Base-by-base conservation (phyloP, 2,113 vertebrate species). In the Sigmodon hispidus region DNA sequence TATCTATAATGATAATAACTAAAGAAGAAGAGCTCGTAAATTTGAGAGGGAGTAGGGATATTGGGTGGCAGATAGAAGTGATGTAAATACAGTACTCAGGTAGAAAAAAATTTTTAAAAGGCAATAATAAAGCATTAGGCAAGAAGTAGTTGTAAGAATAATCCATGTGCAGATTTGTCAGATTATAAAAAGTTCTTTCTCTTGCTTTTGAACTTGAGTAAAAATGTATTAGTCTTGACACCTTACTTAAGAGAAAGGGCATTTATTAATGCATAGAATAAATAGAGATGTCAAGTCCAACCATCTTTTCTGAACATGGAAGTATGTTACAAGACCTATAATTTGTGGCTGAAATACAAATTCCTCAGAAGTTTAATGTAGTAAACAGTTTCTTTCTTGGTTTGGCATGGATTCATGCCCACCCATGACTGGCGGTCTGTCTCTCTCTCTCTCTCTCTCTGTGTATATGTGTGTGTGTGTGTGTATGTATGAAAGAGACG, bases 301-400 rank as follows among this genome's bases (percentile, higher is more conserved):
- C 77, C 45, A 7, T 50, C 83, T 90, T 93, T 15, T 3, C n/a
- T 40, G 36, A 87, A 21, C 87, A 1, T 89, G 29, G 90, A 76
- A 79, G 40, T 95, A n/a, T 95, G 73, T 89, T 50, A 40, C 17
- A 48, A 73, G 45, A 17, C 73, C 63, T 72, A 1, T 93, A 63
- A 83, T 50, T 69, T 84, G 15, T 73, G 43, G 7, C 75, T 52
- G 1, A 81, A 89, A 86, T 67, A 65, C 43, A 90, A 84, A 88
- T 92, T 93, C 29, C 52, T 16, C 91, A 36, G 16, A 96, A 92
- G 89, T 85, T 31, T 22, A 67, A 76, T 45, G 24, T 96, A 9
- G 24, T 76, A 94, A 87, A 61, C 1, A 65, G 48, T 73, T 75
- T 55, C 72, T 89, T 69, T 73, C 55, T 96, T 86, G 61, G 43